phyloP scores from a whole-genome alignment of 2,113 vertebrate species.

The Catharus minimus region DNA sequence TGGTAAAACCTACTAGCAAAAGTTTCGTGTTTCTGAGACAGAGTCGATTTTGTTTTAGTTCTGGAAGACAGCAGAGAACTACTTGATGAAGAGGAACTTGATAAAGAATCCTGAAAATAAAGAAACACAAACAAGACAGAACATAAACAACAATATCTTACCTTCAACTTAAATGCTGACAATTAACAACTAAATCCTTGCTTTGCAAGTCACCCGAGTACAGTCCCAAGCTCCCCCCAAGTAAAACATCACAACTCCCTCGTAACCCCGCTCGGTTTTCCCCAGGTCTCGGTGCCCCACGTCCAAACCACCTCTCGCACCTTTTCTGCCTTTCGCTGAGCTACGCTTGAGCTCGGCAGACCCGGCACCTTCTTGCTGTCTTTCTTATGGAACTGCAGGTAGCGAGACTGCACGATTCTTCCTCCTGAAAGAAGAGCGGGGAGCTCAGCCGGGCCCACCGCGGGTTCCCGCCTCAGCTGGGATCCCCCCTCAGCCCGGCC shows the following conservation, averaged over 20 bases:
- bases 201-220: neutral
- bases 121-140: neutral
- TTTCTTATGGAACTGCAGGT: constrained; percentile 53
- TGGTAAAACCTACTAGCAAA: neutral
- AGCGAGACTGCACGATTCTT: constrained; percentile 60
- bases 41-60: neutral
- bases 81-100: neutral
- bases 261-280: fast-evolving
- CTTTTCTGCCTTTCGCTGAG: neutral
- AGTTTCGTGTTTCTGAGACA: neutral
- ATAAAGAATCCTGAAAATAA: neutral
- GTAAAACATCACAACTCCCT: fast-evolving
- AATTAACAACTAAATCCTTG: neutral
- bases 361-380: neutral
- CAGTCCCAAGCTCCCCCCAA: neutral
- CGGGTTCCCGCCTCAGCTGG: neutral
- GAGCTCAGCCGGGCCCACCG: neutral
- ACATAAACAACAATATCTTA: fast-evolving
- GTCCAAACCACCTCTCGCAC: neutral
- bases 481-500: neutral
- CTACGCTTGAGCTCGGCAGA: neutral
- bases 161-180: neutral
- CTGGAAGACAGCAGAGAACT: neutral
- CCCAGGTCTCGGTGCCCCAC: neutral
- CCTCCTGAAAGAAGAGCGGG: neutral